Evolutionary conservation across 2,888 invertebrate species (phyloP), one percentile per base, ranked within the genome.

Genomic region (Xylophagus ater): DNA sequence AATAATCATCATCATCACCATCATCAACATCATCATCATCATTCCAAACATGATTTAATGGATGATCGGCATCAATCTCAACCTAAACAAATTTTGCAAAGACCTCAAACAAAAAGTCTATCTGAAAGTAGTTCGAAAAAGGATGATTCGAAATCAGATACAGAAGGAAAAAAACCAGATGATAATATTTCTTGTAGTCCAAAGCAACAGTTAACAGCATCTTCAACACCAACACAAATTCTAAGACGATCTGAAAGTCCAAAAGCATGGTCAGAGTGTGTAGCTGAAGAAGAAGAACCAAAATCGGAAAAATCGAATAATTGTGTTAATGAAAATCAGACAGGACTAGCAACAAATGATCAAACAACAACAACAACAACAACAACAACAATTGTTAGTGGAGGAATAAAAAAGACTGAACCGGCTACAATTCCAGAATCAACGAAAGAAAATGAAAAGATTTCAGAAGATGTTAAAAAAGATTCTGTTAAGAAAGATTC

Each of bases 41-140:
- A 34, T 19, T 38, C 38, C 14, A 41, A 44, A 29, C 40, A 42
- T 19, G 43, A 43, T 31, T 34, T 31, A 10, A 28, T 26, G n/a
- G 62, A 62, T 20, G 62, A 62, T 28, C 40, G n/a, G n/a, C n/a
- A n/a, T n/a, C 60, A 60, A 12, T 56, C 58, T 42, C 62, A 62
- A 40, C 62, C 64, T 1, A 63, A 64, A 44, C 53, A 53, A 29
- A 65, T 65, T 39, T 47, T 65, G 19, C 65, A 65, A 47, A 55
- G 65, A 3, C 57, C 60, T 6, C 55, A 53, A 26, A 40, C 34
- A 9, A 40, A 25, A 15, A 51, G 36, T 13, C 23, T 40, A 9
- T 41, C 43, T 17, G 40, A 41, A 21, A 33, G 36, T 15, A 32
- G 34, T 17, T 52, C 4, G 49, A 56, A 30, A 53, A 61, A 62